Conservation (phyloP, 2,797 vertebrate species). For the Ctenochaetus hawaiiensis region DNA sequence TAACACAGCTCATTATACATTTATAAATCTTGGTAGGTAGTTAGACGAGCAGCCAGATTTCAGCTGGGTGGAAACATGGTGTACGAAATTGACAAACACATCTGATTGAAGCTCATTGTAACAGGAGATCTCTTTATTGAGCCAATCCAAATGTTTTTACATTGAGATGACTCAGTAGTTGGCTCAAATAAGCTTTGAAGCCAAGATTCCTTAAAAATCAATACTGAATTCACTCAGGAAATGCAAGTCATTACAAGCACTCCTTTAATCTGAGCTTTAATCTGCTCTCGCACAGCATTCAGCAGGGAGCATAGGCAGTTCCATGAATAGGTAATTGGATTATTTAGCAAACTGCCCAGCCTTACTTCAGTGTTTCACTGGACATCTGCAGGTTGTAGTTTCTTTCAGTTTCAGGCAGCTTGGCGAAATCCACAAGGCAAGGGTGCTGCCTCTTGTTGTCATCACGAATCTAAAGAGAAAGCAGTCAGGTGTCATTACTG, state of each 20-base stretch:
- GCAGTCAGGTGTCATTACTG: background rate
- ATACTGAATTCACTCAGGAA: constrained; percentile 65
- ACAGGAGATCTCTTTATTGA: constrained; percentile 22
- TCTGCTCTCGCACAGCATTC: constrained; percentile 47
- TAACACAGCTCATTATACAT: constrained; percentile 41
- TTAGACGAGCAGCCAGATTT: background rate
- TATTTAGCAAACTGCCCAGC: constrained; percentile 30
- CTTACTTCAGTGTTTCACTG: constrained; percentile 98
- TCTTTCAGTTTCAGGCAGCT: constrained; percentile 98
- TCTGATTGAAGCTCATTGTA: constrained; percentile 12
- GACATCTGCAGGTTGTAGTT: constrained; percentile 99
- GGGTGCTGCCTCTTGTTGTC: constrained; percentile 99
- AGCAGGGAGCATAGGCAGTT: constrained; percentile 17
- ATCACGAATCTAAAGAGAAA: constrained; percentile 90
- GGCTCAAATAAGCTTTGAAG: constrained; percentile 50
- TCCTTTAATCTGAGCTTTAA: constrained; percentile 63
- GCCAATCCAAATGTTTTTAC: constrained; percentile 60
- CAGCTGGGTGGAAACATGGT: too few relatives aligned
- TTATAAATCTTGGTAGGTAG: constrained; percentile 31
- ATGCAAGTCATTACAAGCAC: constrained; percentile 57
- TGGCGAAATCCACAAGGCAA: constrained; percentile 97
- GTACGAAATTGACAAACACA: constrained; percentile 26
- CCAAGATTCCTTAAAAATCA: constrained; percentile 58
- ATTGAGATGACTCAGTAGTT: constrained; percentile 61
- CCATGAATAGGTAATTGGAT: constrained; percentile 46